These are phyloP conservation scores for Hesperia comma DNA, from an alignment of 2,888 invertebrate genomes.

Conservation along the genomic window DNA sequence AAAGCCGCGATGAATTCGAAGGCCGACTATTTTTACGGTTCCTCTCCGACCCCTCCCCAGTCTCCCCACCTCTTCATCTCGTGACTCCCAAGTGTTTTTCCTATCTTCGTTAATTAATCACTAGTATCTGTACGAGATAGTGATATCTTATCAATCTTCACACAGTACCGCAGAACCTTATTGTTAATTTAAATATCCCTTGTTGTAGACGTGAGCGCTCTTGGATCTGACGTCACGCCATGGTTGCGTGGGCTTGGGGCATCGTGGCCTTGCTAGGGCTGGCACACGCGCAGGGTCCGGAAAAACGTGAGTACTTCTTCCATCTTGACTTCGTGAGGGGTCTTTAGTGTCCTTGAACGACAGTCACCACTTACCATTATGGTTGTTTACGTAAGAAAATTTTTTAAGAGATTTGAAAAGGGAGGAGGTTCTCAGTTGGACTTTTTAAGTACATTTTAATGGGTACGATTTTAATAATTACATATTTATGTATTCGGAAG, in stretches of 20 bases:
- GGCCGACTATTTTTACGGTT: constrained; percentile 14
- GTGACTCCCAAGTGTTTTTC: constrained; percentile 75
- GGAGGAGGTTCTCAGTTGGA: too few species aligned
- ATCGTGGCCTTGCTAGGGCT: constrained; percentile 54
- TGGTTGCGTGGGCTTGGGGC: constrained; percentile 50
- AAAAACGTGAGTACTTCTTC: constrained; percentile 60
- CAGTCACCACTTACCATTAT: too few species aligned
- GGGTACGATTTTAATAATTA: too few species aligned
- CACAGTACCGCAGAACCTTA: constrained; percentile 49
- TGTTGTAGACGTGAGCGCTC: constrained; percentile 61
- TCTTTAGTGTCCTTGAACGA: too few species aligned
- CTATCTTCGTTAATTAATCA: constrained; percentile 70
- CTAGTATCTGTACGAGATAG: constrained; percentile 56
- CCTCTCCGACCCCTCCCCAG: constrained; percentile 43
- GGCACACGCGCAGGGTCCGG: constrained; percentile 59
- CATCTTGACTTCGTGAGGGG: too few species aligned
- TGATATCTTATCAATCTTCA: constrained; percentile 64
- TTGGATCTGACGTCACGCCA: constrained; percentile 48
- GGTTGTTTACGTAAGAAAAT: too few species aligned
- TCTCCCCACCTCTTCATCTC: constrained; percentile 59
- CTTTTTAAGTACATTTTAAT: too few species aligned
- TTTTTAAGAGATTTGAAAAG: too few species aligned
- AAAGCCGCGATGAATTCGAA: background rate
- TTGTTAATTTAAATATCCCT: constrained; percentile 58
- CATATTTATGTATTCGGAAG: too few species aligned